A percentile compares a stretch with the other conserved stretches of the same genome.
phyloP scores from a whole-genome alignment of 1,140 invertebrate species.

The Drosophila burlai region DNA sequence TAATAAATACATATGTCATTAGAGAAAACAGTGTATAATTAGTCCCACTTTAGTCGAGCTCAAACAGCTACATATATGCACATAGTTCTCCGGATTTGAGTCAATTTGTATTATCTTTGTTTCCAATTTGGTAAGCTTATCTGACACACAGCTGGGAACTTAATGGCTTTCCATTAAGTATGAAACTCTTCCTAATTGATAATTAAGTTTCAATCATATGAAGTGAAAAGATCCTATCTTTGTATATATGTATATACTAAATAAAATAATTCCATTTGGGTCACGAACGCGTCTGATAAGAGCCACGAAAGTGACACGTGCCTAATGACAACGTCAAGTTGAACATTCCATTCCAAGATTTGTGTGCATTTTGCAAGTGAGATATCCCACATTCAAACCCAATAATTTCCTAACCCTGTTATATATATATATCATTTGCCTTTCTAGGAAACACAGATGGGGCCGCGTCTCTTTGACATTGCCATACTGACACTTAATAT shows the following conservation, averaged over 20 bases:
- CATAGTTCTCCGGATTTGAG: not conserved
- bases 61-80: not conserved
- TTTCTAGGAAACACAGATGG: slow-evolving; percentile 77
- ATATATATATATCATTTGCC: slow-evolving; percentile 20
- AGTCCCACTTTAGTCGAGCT: not conserved
- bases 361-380: slow-evolving; percentile 56
- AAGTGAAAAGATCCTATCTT: slow-evolving; percentile 31
- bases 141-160: not conserved
- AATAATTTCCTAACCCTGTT: slow-evolving; percentile 13
- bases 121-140: slow-evolving; percentile 4
- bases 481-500: slow-evolving; percentile 81
- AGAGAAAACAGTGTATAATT: not conserved
- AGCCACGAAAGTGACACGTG: slow-evolving; percentile 17
- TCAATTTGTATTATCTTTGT: not conserved
- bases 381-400: not conserved
- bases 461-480: slow-evolving; percentile 82
- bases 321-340: slow-evolving; percentile 3
- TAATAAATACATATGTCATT: no score
- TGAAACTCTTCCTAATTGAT: slow-evolving; percentile 2
- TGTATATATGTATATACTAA: not conserved
- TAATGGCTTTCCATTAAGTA: slow-evolving; percentile 29
- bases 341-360: slow-evolving; percentile 10
- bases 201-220: slow-evolving; percentile 7
- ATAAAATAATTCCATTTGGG: slow-evolving; percentile 19
- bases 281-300: slow-evolving; percentile 35